Evolutionary conservation across 2,797 vertebrate genomes (phyloP).

Genomic region (Hoplostethus atlanticus): DNA sequence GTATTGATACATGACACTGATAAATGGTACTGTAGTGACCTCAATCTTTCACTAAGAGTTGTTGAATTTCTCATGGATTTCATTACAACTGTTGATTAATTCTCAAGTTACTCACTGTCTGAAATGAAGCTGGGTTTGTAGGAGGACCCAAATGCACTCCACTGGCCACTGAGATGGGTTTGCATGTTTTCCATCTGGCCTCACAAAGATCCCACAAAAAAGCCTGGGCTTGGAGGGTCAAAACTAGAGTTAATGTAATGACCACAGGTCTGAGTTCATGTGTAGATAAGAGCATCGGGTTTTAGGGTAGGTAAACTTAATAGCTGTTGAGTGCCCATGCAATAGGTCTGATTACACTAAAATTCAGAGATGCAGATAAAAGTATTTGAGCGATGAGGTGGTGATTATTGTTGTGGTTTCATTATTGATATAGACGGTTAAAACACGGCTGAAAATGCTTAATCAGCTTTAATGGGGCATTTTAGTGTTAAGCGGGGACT

Average conservation of each 20-base stretch:
- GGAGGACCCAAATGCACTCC: conserved; percentile 56
- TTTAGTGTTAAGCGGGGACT: too few relatives aligned
- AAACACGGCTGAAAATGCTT: not conserved
- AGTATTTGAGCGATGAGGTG: not conserved
- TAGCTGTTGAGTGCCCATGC: conserved; percentile 1
- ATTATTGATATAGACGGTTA: not conserved
- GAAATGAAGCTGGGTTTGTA: conserved; percentile 42
- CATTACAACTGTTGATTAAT: conserved; percentile 57
- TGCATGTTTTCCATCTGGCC: conserved; percentile 71
- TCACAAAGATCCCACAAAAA: conserved; percentile 67
- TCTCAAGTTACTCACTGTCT: conserved; percentile 51
- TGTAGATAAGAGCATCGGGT: conserved; percentile 5
- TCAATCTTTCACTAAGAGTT: conserved; percentile 26
- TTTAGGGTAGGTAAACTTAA: not conserved
- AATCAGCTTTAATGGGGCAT: too few relatives aligned
- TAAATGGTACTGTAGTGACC: conserved; percentile 10
- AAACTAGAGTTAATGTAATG: conserved; percentile 49
- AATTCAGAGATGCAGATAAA: not conserved
- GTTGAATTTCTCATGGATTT: conserved; percentile 34
- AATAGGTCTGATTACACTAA: not conserved
- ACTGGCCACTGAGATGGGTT: conserved; percentile 39
- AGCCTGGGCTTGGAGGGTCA: conserved; percentile 55
- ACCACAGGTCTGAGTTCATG: conserved; percentile 23
- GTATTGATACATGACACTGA: conserved; percentile 12
- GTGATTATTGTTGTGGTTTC: not conserved